Evolutionary conservation across 2,888 invertebrate species (phyloP), one percentile per base, ranked within the genome.

Genomic region (Sesia apiformis): DNA sequence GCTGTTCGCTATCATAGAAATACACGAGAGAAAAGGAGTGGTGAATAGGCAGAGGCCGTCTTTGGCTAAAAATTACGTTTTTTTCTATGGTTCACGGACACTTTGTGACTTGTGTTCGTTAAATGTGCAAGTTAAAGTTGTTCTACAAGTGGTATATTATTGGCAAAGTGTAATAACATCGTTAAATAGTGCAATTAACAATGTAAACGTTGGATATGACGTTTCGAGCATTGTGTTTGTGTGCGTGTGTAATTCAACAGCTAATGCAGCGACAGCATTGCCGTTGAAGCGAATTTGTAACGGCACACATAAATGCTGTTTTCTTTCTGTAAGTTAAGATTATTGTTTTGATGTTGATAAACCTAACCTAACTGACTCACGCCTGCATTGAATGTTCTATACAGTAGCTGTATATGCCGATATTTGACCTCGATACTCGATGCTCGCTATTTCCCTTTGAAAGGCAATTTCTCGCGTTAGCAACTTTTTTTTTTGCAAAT

Each of bases 1-100:
- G 87, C 88, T 87, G 87, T 89, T 89, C 79, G 85, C 84, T 89
- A 89, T 88, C 88, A 87, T 81, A 85, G 83, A 86, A 84, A 81
- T 79, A 75, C 80, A 84, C 82, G 84, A 85, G 86, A 84, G 88
- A 85, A 87, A 89, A 89, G 89, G 89, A 89, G 88, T 89, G 89
- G 89, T 89, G 88, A 87, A 84, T 87, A 86, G 78, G 76, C 23
- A 23, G n/a, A n/a, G 1, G 23, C 72, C 78, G 87, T 81, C 77
- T 86, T 85, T 78, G 76, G 70, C 72, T 74, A 82, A 84, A 84
- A 81, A 77, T 70, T 74, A 78, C 69, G 83, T 76, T 83, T 87
- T 51, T 86, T 83, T 82, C 78, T 76, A 86, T 86, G 77, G 83
- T 83, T 80, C 69, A 68, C 67, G 77, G 72, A 65, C 74, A 66